Evolutionary conservation across 2,797 vertebrate species (phyloP).

Genomic region (Pseudochaenichthys georgianus): DNA sequence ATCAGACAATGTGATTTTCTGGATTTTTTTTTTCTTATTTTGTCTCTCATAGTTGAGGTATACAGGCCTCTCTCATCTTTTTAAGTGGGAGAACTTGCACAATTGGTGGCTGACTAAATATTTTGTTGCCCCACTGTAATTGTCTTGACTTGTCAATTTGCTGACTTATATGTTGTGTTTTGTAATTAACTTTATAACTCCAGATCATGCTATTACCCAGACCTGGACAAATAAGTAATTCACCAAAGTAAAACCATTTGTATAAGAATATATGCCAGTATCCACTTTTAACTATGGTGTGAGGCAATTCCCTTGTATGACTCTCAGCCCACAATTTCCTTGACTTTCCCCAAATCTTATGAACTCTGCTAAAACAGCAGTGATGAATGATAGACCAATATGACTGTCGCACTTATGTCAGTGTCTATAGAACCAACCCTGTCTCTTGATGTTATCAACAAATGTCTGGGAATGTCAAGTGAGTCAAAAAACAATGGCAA

Average conservation of each 20-base stretch:
- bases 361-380: slow-evolving; percentile 37
- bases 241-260: neutral
- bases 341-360: slow-evolving; percentile 32
- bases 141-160: slow-evolving; percentile 43
- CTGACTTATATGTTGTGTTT: slow-evolving; percentile 38
- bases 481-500: slow-evolving; percentile 43
- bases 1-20: no score
- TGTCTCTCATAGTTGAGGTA: no score
- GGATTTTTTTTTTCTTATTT: no score
- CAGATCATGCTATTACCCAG: slow-evolving; percentile 14
- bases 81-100: no score
- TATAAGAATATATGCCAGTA: slow-evolving; percentile 4
- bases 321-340: slow-evolving; percentile 21
- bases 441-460: slow-evolving; percentile 26
- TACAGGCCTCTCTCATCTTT: no score
- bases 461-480: slow-evolving; percentile 20
- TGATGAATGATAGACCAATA: slow-evolving; percentile 26
- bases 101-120: no score
- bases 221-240: slow-evolving; percentile 1
- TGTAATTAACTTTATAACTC: slow-evolving; percentile 20
- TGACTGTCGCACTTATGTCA: slow-evolving; percentile 30
- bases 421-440: slow-evolving; percentile 18
- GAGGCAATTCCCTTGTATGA: slow-evolving; percentile 10
- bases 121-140: neutral
- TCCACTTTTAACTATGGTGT: neutral